These are phyloP conservation scores for Sigmodon hispidus DNA, from an alignment of 2,113 vertebrate genomes.

Conservation along the genomic window DNA sequence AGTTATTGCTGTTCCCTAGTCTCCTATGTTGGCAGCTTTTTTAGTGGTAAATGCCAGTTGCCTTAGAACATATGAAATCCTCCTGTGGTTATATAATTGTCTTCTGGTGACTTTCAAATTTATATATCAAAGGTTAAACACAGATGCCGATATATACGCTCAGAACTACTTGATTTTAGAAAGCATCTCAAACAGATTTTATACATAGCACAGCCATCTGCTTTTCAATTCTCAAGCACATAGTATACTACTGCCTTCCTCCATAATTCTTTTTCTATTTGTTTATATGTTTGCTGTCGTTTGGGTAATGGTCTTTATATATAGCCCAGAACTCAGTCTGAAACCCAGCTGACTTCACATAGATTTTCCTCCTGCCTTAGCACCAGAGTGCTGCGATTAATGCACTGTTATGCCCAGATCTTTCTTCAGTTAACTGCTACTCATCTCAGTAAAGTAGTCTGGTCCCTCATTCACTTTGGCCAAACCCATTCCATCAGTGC, in stretches of 20 bases:
- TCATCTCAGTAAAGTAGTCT: neutral
- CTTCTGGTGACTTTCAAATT: neutral
- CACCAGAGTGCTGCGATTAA: neutral
- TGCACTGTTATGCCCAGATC: neutral
- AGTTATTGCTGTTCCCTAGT: neutral
- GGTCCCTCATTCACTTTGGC: neutral
- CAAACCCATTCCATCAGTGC: neutral
- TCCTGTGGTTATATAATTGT: neutral
- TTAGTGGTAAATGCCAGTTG: neutral
- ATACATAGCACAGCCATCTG: neutral
- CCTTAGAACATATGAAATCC: neutral
- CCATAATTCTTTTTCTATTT: neutral
- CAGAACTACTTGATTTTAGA: neutral
- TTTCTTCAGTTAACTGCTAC: neutral
- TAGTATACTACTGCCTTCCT: neutral
- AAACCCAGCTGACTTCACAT: too few relatives aligned
- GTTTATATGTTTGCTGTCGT: neutral
- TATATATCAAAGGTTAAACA: neutral
- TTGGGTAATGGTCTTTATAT: neutral
- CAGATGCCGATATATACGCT: neutral
- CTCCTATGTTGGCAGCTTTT: neutral
- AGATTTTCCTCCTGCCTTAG: neutral
- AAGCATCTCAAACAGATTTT: conserved; percentile 8
- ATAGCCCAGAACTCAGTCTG: neutral
- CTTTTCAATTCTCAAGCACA: neutral